These are phyloP conservation scores for Clistopyga incitator DNA, from an alignment of 2,888 invertebrate species.

Conservation along the genomic window DNA sequence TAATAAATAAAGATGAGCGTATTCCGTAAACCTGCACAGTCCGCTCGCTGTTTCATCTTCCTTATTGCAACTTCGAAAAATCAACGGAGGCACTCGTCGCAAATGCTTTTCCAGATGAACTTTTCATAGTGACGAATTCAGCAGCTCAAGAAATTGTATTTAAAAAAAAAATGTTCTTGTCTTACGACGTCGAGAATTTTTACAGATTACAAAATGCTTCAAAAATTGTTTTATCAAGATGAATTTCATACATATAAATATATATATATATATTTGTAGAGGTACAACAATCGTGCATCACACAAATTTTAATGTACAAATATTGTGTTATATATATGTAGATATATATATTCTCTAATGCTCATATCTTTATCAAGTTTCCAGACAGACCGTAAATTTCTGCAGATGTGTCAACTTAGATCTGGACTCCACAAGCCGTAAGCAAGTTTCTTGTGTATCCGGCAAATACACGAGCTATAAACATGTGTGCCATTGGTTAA, in stretches of 20 bases:
- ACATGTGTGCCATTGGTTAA: slow-evolving; percentile 71
- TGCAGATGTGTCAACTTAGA: slow-evolving; percentile 15
- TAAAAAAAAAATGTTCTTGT: no score
- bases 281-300: no score
- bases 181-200: not conserved
- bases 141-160: not conserved
- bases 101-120: slow-evolving; percentile 9
- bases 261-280: no score
- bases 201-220: not conserved
- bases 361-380: slow-evolving; percentile 24
- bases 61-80: not conserved
- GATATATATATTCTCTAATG: no score
- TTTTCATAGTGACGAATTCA: slow-evolving; percentile 18
- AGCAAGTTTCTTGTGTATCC: slow-evolving; percentile 72
- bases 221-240: not conserved
- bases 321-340: no score
- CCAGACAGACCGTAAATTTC: slow-evolving; percentile 36
- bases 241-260: not conserved
- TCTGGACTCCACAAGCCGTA: not conserved
- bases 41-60: not conserved
- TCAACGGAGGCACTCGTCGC: slow-evolving; percentile 6
- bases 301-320: no score
- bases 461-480: slow-evolving; percentile 62
- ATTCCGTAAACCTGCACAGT: slow-evolving; percentile 73
- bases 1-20: slow-evolving; percentile 81